Base-by-base conservation (phyloP, 2,888 invertebrate genomes). In the Thera obeliscata region DNA sequence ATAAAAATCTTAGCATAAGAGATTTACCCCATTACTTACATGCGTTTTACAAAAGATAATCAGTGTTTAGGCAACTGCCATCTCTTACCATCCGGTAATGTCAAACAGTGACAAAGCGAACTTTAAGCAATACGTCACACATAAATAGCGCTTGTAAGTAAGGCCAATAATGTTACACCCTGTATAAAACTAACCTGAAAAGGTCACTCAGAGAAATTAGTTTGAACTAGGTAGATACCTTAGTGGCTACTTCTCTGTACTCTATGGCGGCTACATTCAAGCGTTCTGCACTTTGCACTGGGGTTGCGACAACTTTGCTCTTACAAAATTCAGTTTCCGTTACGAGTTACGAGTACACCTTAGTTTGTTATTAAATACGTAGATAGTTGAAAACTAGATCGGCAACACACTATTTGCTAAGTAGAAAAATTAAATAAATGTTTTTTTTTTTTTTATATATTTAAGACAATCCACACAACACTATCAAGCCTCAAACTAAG, bases 141-240 rank as follows among this genome's bases (percentile, higher is more conserved):
- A n/a, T n/a, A n/a, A n/a, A n/a, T n/a, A n/a, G n/a, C n/a, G n/a
- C n/a, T n/a, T n/a, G n/a, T n/a, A n/a, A n/a, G n/a, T n/a, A n/a
- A n/a, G n/a, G n/a, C n/a, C n/a, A n/a, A n/a, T 22, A 22, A 22
- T 22, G 22, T 22, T 22, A 22, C 22, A 22, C 22, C 22, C 22
- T 22, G 6, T 41, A 41, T 4, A 41, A 7, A 41, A 7, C 41
- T 6, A 58, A 56, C 50, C 8, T 22, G 33, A 63, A 46, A 41
- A 58, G 41, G 41, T 67, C 43, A 66, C 61, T 58, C 22, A 62
- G 57, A 66, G 35, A 66, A 66, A 59, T 56, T 67, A 60, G 59
- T 63, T 67, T 67, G 59, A 50, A 67, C 67, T 59, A 63, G 59
- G 11, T 66, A 64, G 58, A 50, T 57, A 67, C 63, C 63, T 67